These are phyloP conservation scores for Anas platyrhynchos DNA, from an alignment of 2,113 vertebrate species.

Conservation along the genomic window DNA sequence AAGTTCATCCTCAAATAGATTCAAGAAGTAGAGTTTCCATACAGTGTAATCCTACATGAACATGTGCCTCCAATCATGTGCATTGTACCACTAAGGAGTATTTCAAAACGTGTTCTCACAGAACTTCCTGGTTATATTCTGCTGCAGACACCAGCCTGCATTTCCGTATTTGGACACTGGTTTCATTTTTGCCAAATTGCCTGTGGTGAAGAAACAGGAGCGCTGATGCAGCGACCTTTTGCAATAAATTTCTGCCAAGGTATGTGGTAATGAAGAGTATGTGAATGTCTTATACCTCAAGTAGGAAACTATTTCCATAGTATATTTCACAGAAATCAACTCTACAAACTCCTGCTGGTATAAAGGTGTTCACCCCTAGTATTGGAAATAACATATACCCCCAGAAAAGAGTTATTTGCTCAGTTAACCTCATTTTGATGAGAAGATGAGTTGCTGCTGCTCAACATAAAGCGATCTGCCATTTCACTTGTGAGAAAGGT, in stretches of 20 bases:
- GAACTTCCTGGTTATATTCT: background rate
- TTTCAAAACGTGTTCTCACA: background rate
- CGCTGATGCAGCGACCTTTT: background rate
- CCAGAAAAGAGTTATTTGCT: background rate
- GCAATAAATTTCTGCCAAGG: background rate
- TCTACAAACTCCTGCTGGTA: background rate
- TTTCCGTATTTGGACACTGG: background rate
- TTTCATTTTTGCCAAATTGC: conserved; percentile 12
- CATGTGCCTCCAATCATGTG: background rate
- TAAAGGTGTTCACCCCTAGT: background rate
- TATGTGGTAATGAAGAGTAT: background rate
- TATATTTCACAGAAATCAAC: background rate
- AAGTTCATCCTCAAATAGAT: background rate
- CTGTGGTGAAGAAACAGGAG: background rate
- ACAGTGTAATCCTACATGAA: background rate
- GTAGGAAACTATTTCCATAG: background rate
- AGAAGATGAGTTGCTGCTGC: background rate
- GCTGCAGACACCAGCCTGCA: background rate
- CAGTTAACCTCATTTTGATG: background rate
- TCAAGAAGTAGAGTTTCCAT: background rate
- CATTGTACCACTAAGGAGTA: background rate
- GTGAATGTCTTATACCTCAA: background rate
- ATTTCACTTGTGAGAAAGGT: conserved; percentile 12
- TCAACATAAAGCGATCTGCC: background rate
- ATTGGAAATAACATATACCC: background rate